These are phyloP conservation scores for Nyctalus aviator DNA, from an alignment of 2,797 vertebrate species.

Conservation along the genomic window DNA sequence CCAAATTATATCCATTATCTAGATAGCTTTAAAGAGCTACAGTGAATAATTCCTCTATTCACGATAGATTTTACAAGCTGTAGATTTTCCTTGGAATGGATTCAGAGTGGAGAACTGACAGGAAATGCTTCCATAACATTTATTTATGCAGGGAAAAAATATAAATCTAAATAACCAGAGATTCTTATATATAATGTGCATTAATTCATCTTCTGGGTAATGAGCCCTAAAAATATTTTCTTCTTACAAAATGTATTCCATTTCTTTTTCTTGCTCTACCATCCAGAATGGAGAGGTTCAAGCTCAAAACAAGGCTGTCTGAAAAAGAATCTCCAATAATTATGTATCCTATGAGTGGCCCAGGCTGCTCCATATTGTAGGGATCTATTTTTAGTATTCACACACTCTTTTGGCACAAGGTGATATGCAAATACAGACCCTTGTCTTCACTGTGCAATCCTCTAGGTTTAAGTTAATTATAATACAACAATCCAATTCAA, in stretches of 20 bases:
- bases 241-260: background rate
- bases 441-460: slow-evolving; percentile 42
- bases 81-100: background rate
- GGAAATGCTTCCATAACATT: background rate
- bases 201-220: background rate
- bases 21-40: background rate
- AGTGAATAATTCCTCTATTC: background rate
- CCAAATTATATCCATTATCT: background rate
- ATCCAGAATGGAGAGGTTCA: background rate
- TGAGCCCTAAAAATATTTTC: background rate
- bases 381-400: background rate
- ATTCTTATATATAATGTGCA: background rate
- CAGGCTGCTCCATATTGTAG: background rate
- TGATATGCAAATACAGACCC: slow-evolving; percentile 47
- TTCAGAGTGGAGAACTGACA: background rate
- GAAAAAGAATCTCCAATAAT: background rate
- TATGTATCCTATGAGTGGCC: background rate
- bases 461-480: slow-evolving; percentile 71
- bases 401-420: slow-evolving; percentile 33
- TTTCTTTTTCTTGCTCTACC: background rate
- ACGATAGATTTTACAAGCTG: background rate
- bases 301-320: background rate
- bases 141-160: background rate
- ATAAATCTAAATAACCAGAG: background rate
- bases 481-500: slow-evolving; percentile 74